These are phyloP conservation scores for Emydocephalus ijimae DNA, from an alignment of 2,113 vertebrate species.

Conservation along the genomic window DNA sequence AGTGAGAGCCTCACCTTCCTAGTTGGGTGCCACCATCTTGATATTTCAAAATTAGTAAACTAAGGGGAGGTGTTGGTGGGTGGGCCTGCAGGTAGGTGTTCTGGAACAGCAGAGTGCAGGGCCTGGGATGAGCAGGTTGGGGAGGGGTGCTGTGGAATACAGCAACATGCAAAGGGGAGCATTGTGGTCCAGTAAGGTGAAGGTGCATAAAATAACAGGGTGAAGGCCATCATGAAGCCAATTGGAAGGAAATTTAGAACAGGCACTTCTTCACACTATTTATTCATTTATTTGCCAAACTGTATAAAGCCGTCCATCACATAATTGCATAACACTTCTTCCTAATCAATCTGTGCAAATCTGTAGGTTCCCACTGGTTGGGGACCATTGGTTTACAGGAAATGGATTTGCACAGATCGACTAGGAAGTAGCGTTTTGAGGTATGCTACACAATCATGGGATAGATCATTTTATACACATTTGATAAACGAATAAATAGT, in stretches of 20 bases:
- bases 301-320: background rate
- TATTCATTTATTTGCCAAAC: background rate
- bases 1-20: too few relatives aligned
- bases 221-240: background rate
- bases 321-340: background rate
- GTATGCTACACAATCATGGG: background rate
- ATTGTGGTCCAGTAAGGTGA: too few relatives aligned
- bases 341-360: background rate
- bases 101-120: background rate
- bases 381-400: too few relatives aligned
- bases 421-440: too few relatives aligned
- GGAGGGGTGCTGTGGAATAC: background rate
- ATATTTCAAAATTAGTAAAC: too few relatives aligned
- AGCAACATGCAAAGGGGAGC: background rate
- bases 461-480: background rate
- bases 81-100: background rate
- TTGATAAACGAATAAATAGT: background rate
- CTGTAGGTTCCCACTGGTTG: too few relatives aligned
- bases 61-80: background rate
- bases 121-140: background rate
- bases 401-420: too few relatives aligned
- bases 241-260: background rate
- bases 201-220: background rate
- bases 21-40: too few relatives aligned
- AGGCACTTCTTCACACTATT: background rate